These are phyloP conservation scores for Brachynemurus nebulosus DNA, from an alignment of 2,888 invertebrate species.

Conservation along the genomic window DNA sequence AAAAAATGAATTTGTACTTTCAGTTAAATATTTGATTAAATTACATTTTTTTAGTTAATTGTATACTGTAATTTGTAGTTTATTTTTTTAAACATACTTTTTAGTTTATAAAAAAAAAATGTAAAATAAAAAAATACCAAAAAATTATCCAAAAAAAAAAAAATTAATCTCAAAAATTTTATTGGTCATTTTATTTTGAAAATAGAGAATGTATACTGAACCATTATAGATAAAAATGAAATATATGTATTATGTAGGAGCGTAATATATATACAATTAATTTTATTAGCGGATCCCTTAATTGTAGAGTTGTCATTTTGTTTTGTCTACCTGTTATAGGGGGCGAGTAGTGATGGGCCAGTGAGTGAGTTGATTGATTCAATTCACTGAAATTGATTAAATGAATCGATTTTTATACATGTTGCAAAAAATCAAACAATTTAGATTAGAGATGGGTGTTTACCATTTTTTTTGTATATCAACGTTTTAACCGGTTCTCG, in stretches of 20 bases:
- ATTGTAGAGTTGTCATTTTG: too few species aligned
- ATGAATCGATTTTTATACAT: too few species aligned
- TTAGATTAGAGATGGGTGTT: too few species aligned
- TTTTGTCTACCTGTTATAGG: slow-evolving; percentile 6
- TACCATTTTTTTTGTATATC: too few species aligned
- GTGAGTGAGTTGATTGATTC: too few species aligned
- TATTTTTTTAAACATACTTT: slow-evolving; percentile 1
- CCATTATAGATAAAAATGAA: not conserved
- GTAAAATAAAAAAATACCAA: not conserved
- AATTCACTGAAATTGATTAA: too few species aligned
- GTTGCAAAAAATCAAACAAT: too few species aligned
- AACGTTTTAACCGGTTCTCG: too few species aligned
- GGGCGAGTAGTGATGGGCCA: too few species aligned
- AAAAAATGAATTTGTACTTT: slow-evolving; percentile 5
- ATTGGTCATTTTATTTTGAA: too few species aligned
- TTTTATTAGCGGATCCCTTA: too few species aligned
- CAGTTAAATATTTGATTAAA: slow-evolving; percentile 10
- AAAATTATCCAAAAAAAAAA: not conserved
- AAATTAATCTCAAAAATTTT: too few species aligned
- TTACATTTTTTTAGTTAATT: not conserved
- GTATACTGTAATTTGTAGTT: not conserved
- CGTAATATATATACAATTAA: slow-evolving; percentile 1
- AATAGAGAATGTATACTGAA: not conserved
- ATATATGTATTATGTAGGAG: not conserved
- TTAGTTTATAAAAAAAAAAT: not conserved